A percentile compares a stretch with the other conserved stretches of the same genome.
Conservation (phyloP, 2,797 vertebrate species). For the Synaphobranchus kaupii region DNA sequence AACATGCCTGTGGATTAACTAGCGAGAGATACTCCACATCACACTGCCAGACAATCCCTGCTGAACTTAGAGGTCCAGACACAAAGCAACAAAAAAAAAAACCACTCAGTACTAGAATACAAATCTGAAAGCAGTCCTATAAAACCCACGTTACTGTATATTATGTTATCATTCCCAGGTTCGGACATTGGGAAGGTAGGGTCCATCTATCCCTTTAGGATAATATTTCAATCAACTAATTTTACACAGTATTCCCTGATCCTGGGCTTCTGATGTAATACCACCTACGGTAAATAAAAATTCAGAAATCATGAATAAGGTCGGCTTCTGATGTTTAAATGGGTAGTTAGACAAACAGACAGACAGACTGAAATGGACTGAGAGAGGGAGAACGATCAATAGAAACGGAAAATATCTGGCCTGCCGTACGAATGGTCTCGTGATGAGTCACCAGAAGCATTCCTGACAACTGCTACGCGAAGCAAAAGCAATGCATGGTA, state of each 20-base stretch:
- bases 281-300: neutral
- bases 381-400: constrained; percentile 13
- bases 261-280: neutral
- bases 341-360: neutral
- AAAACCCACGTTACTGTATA: constrained; percentile 5
- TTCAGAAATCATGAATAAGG: neutral
- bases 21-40: neutral
- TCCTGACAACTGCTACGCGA: neutral
- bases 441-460: neutral
- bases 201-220: neutral
- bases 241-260: neutral
- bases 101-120: constrained; percentile 15
- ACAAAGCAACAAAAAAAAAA: constrained; percentile 16
- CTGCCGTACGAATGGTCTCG: neutral
- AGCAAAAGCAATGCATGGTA: neutral
- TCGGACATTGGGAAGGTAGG: neutral
- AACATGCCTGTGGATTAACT: constrained; percentile 31
- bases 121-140: neutral
- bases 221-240: constrained; percentile 10
- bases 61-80: neutral
- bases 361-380: constrained; percentile 13
- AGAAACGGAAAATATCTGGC: neutral
- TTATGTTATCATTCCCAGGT: neutral
- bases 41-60: constrained; percentile 1
- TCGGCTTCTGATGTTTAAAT: neutral